These are phyloP conservation scores for Zapus hudsonius DNA, from an alignment of 2,113 vertebrate genomes.

Conservation along the genomic window DNA sequence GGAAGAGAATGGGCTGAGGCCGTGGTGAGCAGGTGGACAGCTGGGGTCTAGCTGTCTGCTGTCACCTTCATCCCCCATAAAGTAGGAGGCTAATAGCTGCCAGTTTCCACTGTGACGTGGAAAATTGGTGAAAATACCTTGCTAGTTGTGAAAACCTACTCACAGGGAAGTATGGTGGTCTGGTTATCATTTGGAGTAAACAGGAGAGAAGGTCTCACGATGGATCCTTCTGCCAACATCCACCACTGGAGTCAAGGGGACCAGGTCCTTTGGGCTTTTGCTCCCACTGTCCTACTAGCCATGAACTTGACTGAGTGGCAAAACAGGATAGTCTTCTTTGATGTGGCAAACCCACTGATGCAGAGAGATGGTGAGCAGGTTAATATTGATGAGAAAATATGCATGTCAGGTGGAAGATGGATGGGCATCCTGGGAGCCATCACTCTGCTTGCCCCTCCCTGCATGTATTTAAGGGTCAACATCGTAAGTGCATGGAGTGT, in stretches of 20 bases:
- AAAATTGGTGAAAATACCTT: neutral
- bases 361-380: neutral
- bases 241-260: neutral
- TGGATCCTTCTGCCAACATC: neutral
- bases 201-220: neutral
- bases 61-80: neutral
- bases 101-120: neutral
- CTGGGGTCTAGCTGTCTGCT: neutral
- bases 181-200: neutral
- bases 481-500: neutral
- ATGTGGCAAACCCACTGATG: neutral
- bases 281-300: neutral
- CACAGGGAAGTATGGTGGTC: neutral
- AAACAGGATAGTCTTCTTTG: neutral
- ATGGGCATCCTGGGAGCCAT: neutral
- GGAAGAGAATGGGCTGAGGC: neutral
- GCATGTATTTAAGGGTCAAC: neutral
- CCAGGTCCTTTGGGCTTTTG: neutral
- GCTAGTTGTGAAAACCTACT: neutral
- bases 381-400: neutral
- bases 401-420: neutral
- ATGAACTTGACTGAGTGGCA: fast-evolving
- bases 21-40: neutral
- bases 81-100: neutral
- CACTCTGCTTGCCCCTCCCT: slow-evolving; percentile 6